Percentiles rank a stretch among this genome's conserved stretches.
These are phyloP conservation scores for Trichechus manatus DNA, from an alignment of 2,113 vertebrate species.

Conservation along the genomic window DNA sequence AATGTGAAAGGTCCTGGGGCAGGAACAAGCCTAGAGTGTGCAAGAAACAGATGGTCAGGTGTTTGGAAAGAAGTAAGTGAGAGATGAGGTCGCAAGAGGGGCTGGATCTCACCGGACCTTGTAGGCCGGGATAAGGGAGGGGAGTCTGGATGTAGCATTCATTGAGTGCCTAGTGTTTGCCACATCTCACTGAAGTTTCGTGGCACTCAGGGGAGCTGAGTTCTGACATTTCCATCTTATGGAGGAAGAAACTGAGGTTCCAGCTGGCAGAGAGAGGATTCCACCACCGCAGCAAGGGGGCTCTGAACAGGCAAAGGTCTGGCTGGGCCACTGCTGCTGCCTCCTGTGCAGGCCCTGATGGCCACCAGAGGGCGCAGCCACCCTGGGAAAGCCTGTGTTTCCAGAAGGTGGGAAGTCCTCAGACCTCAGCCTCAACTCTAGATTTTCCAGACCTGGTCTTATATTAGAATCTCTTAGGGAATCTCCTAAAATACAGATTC, in stretches of 20 bases:
- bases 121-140: background rate
- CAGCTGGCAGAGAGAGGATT: background rate
- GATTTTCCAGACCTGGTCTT: background rate
- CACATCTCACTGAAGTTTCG: background rate
- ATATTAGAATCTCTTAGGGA: background rate
- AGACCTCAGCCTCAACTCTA: background rate
- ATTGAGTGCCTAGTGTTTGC: background rate
- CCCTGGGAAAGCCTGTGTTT: background rate
- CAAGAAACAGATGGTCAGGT: background rate
- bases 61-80: background rate
- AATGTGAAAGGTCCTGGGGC: background rate
- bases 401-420: background rate
- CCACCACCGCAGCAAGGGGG: fast-evolving
- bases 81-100: background rate
- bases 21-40: background rate
- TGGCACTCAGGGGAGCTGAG: background rate
- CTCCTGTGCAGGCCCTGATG: background rate
- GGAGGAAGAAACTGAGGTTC: background rate
- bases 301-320: background rate
- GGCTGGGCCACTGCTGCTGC: no score
- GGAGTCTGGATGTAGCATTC: background rate
- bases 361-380: conserved; percentile 73
- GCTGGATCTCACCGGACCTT: background rate
- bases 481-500: background rate
- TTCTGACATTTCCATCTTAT: background rate